Evolutionary conservation across 2,888 invertebrate genomes (phyloP), one percentile per base, ranked within the genome.

Genomic region (Aradus depressus): DNA sequence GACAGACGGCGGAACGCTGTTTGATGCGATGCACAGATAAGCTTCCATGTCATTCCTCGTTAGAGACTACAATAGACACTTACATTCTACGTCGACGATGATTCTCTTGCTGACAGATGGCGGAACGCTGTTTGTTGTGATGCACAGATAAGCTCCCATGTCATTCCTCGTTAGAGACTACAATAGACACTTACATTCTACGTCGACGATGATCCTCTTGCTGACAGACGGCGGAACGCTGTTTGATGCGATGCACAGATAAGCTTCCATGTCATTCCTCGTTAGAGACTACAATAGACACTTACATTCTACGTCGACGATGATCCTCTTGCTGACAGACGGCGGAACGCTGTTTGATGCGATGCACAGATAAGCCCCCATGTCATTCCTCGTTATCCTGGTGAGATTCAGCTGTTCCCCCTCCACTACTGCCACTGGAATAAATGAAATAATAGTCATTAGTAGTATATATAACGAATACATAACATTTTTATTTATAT

Each of bases 71-170:
- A 18, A 43, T 44, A 53, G 60, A 58, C 62, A 77, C 84, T 84
- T 67, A 89, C 89, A 89, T 75, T 89, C 89, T 58, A 89, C 89
- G 67, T 89, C 89, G 52, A 89, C 81, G 64, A 85, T 88, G 72
- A 90, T 89, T 66, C 89, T 76, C 72, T 90, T 91, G 70, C 89
- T 89, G 65, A 90, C 89, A 31, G 89, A 88, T 44, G 90, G 90
- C 31, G 90, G 90, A 21, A 90, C 84, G 37, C 87, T 85, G 66
- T 90, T 90, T 64, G 85, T 81, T 35, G 84, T 84, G 64, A 85
- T 86, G 71, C 85, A 80, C 55, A 86, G 76, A 70, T 86, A 86
- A 44, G 84, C 84, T 2, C 85, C 85, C 85, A 86, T 85, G 71
- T 91, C 89, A 52, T 82, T 83, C 64, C 91, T 78, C 64, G 86